Percentiles rank a stretch among this genome's conserved stretches.
Evolutionary conservation across 30 jellyfish, hydroid and myxozoan species (phyloP).

Genomic region (Cassiopea andromeda): DNA sequence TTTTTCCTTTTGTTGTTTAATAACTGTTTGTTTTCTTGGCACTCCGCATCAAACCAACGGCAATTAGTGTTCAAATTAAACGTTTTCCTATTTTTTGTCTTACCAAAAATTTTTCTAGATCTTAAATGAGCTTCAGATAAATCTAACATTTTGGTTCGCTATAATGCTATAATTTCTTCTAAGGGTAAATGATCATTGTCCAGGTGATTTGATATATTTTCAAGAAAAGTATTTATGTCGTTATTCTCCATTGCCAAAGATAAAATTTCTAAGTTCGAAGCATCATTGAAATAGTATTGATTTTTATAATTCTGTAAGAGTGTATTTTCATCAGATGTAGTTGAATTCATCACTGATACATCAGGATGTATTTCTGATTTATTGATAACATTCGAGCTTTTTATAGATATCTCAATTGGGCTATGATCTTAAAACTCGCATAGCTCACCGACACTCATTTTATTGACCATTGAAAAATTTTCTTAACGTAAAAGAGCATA

Average conservation of each 20-base stretch:
- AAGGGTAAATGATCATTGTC: conserved; percentile 1
- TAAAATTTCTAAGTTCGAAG: conserved; percentile 7
- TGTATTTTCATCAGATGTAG: conserved; percentile 2
- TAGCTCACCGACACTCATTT: conserved; percentile 17
- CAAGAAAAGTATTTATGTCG: conserved; percentile 11
- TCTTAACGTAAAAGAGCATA: too few relatives aligned
- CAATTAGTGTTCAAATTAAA: neutral
- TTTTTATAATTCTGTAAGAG: neutral
- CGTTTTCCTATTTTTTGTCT: conserved; percentile 1
- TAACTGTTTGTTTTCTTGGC: conserved; percentile 12
- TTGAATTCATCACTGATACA: neutral
- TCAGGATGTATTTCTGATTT: conserved; percentile 12
- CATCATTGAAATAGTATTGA: conserved; percentile 18
- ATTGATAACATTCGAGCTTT: neutral
- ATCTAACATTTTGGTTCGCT: conserved; percentile 7
- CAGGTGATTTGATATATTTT: conserved; percentile 7
- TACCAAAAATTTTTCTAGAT: conserved; percentile 2
- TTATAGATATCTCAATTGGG: conserved; percentile 24
- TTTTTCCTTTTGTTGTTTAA: conserved; percentile 16
- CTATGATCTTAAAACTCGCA: conserved; percentile 23
- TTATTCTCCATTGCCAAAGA: conserved; percentile 9
- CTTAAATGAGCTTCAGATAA: conserved; percentile 19
- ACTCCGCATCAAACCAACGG: conserved; percentile 22
- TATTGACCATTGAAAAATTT: too few relatives aligned
- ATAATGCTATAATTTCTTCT: neutral